phyloP scores from a whole-genome alignment of 2,113 vertebrate species.

The Stegastes partitus region DNA sequence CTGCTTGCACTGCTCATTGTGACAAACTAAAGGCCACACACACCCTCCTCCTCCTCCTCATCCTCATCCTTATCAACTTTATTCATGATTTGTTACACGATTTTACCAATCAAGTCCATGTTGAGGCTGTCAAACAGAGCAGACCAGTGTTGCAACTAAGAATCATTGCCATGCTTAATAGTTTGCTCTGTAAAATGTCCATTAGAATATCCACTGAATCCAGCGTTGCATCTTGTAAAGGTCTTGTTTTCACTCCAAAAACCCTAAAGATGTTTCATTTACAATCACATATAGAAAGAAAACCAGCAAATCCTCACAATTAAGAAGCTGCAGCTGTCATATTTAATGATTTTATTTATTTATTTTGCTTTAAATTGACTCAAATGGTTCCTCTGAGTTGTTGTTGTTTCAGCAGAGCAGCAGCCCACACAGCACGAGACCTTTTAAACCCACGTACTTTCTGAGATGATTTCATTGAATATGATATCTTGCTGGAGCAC shows the following conservation, averaged over 20 bases:
- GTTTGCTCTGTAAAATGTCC: not conserved
- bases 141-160: too few species aligned
- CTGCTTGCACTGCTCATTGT: not conserved
- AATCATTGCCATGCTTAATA: not conserved
- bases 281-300: not conserved
- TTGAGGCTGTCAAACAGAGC: too few species aligned
- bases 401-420: not conserved
- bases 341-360: too few species aligned
- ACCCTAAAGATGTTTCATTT: not conserved
- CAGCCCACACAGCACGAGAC: not conserved
- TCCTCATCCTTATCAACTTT: slow-evolving; percentile 17
- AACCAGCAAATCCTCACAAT: not conserved
- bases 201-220: too few species aligned
- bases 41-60: not conserved
- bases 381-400: not conserved
- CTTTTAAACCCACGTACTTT: not conserved
- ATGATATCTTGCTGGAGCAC: not conserved
- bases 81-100: slow-evolving; percentile 4
- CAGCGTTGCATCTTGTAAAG: not conserved
- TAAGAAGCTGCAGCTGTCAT: not conserved
- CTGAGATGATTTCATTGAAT: not conserved
- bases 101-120: too few species aligned
- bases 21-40: slow-evolving; percentile 1
- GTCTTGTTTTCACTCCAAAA: not conserved
- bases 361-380: too few species aligned